These are phyloP conservation scores for Lochmaea crataegi DNA, from an alignment of 2,888 invertebrate genomes.

Conservation along the genomic window DNA sequence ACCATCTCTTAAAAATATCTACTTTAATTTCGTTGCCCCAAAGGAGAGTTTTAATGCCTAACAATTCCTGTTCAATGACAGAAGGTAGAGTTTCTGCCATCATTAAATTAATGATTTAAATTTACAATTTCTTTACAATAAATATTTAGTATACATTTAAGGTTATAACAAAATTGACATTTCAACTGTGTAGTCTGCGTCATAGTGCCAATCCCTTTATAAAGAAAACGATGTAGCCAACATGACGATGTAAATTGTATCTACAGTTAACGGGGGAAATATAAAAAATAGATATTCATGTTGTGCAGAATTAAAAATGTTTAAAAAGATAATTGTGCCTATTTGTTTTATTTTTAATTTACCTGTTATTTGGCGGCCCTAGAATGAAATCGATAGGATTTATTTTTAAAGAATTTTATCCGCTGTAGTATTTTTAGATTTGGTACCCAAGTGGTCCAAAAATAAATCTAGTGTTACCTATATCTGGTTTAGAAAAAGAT, in stretches of 20 bases:
- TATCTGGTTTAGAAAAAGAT: constrained; percentile 22
- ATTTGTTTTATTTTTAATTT: neutral
- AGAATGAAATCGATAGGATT: neutral
- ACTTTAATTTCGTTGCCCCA: constrained; percentile 88
- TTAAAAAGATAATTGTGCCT: neutral
- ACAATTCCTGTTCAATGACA: constrained; percentile 72
- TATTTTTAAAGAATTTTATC: constrained; percentile 6
- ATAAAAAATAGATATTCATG: neutral
- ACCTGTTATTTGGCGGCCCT: neutral
- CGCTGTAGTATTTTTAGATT: constrained; percentile 16
- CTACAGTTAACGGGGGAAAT: constrained; percentile 12
- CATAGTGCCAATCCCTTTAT: constrained; percentile 25
- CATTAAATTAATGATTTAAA: constrained; percentile 39
- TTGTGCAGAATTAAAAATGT: neutral
- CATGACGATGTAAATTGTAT: neutral
- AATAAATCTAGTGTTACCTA: constrained; percentile 38
- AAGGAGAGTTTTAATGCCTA: constrained; percentile 80
- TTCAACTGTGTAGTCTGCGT: constrained; percentile 23
- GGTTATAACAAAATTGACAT: constrained; percentile 50
- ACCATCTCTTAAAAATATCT: constrained; percentile 92
- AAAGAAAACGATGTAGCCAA: constrained; percentile 5
- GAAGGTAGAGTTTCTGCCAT: constrained; percentile 68
- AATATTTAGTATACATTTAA: constrained; percentile 40
- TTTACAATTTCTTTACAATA: constrained; percentile 35
- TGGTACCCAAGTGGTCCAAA: constrained; percentile 35